Evolutionary conservation across 1,140 invertebrate genomes (phyloP).

Genomic region (Cherax quadricarinatus): DNA sequence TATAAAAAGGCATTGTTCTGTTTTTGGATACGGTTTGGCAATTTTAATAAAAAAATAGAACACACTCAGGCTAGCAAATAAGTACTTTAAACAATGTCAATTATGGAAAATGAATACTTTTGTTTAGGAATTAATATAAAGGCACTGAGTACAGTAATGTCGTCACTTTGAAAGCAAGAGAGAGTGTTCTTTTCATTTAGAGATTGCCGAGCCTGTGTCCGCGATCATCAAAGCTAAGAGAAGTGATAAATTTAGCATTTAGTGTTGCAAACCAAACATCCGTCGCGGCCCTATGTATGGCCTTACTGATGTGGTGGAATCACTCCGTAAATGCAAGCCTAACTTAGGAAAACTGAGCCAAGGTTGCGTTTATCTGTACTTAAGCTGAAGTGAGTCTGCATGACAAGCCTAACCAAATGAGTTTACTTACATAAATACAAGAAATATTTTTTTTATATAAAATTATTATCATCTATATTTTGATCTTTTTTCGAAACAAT

Average conservation of each 20-base stretch:
- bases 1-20: background rate
- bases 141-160: background rate
- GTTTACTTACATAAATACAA: too few species aligned
- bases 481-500: too few species aligned
- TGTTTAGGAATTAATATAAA: too few species aligned
- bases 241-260: constrained; percentile 11
- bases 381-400: too few species aligned
- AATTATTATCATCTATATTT: too few species aligned
- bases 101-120: background rate
- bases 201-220: constrained; percentile 25
- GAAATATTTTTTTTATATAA: too few species aligned
- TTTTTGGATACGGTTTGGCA: background rate
- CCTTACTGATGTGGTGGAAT: too few species aligned
- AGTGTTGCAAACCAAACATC: background rate
- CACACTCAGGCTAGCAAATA: background rate
- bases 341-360: too few species aligned
- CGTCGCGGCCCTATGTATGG: too few species aligned
- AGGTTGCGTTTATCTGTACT: too few species aligned
- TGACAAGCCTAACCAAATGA: too few species aligned
- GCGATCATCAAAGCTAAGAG: constrained; percentile 29
- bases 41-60: background rate
- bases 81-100: background rate
- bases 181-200: background rate
- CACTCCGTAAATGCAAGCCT: too few species aligned
- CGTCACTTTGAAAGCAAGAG: background rate